Evolutionary conservation across 2,888 invertebrate genomes (phyloP).

Genomic region (Ischnura elegans): DNA sequence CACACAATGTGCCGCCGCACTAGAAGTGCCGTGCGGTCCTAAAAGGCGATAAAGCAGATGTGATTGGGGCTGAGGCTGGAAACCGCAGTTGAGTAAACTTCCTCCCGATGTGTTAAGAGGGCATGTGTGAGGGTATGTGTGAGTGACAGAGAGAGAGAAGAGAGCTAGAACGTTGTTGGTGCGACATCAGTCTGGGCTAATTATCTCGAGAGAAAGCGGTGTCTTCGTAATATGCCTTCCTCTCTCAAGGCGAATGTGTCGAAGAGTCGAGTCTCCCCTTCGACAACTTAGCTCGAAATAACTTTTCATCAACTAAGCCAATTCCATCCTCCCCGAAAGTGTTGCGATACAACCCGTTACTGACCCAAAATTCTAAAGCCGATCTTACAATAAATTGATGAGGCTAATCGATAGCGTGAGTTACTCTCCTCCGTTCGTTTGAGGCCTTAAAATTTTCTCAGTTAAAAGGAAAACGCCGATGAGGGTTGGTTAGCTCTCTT

Average conservation of each 20-base stretch:
- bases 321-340: too few relatives aligned
- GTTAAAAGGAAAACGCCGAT: too few relatives aligned
- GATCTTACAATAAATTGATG: too few relatives aligned
- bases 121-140: neutral
- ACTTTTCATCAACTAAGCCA: too few relatives aligned
- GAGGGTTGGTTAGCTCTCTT: too few relatives aligned
- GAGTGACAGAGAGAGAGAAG: neutral
- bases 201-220: conserved; percentile 49
- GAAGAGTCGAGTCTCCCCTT: neutral
- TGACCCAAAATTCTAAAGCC: too few relatives aligned
- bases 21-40: conserved; percentile 56
- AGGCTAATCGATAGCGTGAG: too few relatives aligned
- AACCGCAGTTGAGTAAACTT: conserved; percentile 59
- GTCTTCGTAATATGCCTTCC: neutral
- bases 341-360: too few relatives aligned
- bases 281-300: too few relatives aligned
- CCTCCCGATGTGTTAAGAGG: conserved; percentile 30
- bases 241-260: neutral
- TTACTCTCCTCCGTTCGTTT: too few relatives aligned
- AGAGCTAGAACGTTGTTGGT: too few relatives aligned
- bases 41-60: conserved; percentile 62
- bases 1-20: conserved; percentile 26
- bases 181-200: conserved; percentile 61
- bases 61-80: conserved; percentile 49
- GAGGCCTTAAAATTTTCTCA: too few relatives aligned